Base-by-base conservation (phyloP, 2,888 invertebrate genomes). In the Muschampia plurimacula region DNA sequence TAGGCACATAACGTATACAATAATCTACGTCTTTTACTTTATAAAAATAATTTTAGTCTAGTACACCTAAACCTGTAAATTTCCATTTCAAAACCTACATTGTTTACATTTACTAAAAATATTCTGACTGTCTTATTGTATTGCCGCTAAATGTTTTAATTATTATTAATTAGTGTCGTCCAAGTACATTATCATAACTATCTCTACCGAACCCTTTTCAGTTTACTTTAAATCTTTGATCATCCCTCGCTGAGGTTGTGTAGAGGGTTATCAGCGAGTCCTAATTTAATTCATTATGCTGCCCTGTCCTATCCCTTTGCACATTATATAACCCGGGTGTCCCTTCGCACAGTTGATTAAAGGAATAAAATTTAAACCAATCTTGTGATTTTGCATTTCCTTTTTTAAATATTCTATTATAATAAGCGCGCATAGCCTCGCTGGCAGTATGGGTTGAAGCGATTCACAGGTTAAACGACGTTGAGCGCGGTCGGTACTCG, bases 241-340 rank as follows among this genome's bases (percentile, higher is more conserved):
- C 73, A 78, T 80, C 81, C 79, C 80, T 78, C 76, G 77, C 83
- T 83, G 86, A 90, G 88, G 89, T 89, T 89, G 87, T 81, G 86
- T 80, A 80, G 83, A 88, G 90, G 90, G 92, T 91, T 91, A 92
- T 92, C 91, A 90, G 86, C 83, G 80, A 86, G 83, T 85, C 88
- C 89, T 92, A 92, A 93, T 92, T 92, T 92, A 93, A 92, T 93
- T 93, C 90, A 93, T 93, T 92, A 90, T 84, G 84, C 86, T 79
- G 86, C 86, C 88, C 87, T 86, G 86, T 86, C 84, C 83, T 84
- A 88, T 90, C 92, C 93, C 90, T 91, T 86, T 80, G 82, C 84
- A 86, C 84, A 84, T 84, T 82, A 81, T 83, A 84, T 86, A 86
- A 88, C 86, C 65, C 59, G 41, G 62, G 15, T 15, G 87, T 84